A percentile compares a stretch with the other conserved stretches of the same genome.
Conservation (phyloP, 2,888 invertebrate genomes). For the Eurytoma adleriae region DNA sequence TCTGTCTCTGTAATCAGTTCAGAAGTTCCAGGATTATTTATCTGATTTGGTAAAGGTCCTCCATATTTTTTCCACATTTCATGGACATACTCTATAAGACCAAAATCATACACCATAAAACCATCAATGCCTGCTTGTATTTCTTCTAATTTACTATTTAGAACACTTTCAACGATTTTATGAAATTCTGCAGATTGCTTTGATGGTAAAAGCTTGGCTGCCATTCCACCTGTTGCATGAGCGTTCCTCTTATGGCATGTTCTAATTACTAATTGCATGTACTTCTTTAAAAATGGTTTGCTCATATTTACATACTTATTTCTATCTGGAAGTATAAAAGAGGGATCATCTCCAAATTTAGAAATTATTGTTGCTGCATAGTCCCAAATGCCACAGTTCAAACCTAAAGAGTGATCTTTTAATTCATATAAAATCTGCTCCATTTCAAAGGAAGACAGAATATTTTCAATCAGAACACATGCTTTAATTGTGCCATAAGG, state of each 20-base stretch:
- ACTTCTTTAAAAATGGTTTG: slow-evolving; percentile 81
- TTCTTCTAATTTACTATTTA: slow-evolving; percentile 78
- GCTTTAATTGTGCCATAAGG: slow-evolving; percentile 83
- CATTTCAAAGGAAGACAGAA: slow-evolving; percentile 83
- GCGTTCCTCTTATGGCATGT: slow-evolving; percentile 81
- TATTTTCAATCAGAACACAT: slow-evolving; percentile 85
- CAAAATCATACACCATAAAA: slow-evolving; percentile 83
- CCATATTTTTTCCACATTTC: slow-evolving; percentile 79
- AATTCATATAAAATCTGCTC: slow-evolving; percentile 83
- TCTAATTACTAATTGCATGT: slow-evolving; percentile 80
- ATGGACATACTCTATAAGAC: slow-evolving; percentile 79
- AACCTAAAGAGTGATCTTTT: slow-evolving; percentile 82
- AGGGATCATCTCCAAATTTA: slow-evolving; percentile 80
- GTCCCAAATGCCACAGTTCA: slow-evolving; percentile 88
- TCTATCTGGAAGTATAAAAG: slow-evolving; percentile 83
- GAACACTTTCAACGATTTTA: slow-evolving; percentile 75
- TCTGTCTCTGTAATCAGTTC: slow-evolving; percentile 76
- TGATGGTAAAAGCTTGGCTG: slow-evolving; percentile 79
- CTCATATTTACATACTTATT: slow-evolving; percentile 83
- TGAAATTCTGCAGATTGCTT: slow-evolving; percentile 65
- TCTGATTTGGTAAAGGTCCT: slow-evolving; percentile 77
- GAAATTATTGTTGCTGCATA: slow-evolving; percentile 83
- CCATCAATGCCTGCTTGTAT: slow-evolving; percentile 82
- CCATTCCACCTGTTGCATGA: slow-evolving; percentile 84
- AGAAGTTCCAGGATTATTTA: slow-evolving; percentile 74